Evolutionary conservation across 2,113 vertebrate genomes (phyloP).

Genomic region (Pteruthius melanotis): DNA sequence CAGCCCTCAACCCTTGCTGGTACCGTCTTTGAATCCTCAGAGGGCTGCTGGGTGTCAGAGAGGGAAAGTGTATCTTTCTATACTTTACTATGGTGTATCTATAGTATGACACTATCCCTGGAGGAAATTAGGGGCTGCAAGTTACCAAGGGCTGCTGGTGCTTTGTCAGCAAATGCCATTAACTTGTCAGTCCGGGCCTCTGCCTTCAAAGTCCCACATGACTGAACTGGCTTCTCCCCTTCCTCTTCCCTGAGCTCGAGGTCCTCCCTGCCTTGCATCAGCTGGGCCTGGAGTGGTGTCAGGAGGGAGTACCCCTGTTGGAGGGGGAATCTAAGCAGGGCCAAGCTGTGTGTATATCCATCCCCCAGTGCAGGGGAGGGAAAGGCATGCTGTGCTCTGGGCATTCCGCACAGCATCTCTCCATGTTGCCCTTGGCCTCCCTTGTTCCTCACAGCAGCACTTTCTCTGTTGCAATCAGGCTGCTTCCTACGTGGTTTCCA

Average conservation of each 20-base stretch:
- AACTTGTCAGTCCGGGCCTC: neutral
- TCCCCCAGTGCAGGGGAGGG: neutral
- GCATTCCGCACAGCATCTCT: neutral
- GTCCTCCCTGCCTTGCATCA: neutral
- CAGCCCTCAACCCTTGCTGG: neutral
- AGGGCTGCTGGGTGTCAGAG: neutral
- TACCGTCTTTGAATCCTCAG: neutral
- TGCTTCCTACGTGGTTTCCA: constrained; percentile 88
- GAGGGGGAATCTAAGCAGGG: neutral
- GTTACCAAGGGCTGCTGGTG: neutral
- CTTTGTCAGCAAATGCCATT: neutral
- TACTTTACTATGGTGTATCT: no score
- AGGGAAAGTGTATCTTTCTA: neutral
- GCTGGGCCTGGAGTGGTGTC: neutral
- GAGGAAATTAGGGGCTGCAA: neutral
- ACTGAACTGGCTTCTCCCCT: neutral
- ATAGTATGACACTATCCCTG: neutral
- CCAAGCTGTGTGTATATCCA: neutral
- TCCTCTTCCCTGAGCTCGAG: neutral
- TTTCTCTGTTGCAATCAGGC: constrained; percentile 68
- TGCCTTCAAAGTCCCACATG: neutral
- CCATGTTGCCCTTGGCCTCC: neutral
- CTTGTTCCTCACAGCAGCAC: neutral
- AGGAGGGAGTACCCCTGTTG: neutral
- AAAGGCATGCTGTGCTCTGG: neutral